Evolutionary conservation across 2,888 invertebrate species (phyloP).

Genomic region (Drosophila anomelani): DNA sequence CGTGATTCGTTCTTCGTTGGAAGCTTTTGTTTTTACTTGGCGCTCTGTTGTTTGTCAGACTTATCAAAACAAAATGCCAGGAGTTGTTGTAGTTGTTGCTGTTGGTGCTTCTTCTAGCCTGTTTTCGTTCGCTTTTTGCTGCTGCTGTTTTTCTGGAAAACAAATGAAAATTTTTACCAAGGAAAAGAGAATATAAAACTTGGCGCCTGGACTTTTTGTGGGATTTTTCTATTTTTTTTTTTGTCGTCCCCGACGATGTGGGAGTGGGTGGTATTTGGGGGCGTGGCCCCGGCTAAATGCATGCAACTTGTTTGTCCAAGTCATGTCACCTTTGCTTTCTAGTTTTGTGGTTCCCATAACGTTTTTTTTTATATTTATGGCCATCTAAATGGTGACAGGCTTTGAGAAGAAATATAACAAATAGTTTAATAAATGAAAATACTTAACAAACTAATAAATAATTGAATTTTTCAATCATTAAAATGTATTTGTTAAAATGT

Average conservation of each 20-base stretch:
- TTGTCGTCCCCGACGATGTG: neutral
- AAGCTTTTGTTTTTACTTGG: slow-evolving; percentile 51
- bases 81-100: slow-evolving; percentile 41
- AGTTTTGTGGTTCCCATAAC: slow-evolving; percentile 40
- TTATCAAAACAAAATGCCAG: slow-evolving; percentile 77
- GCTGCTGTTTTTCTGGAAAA: slow-evolving; percentile 62
- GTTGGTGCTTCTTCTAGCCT: slow-evolving; percentile 39
- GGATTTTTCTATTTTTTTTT: neutral
- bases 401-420: neutral
- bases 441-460: neutral
- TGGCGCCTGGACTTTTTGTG: slow-evolving; percentile 48
- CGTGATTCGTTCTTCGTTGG: slow-evolving; percentile 57
- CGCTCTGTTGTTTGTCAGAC: slow-evolving; percentile 70
- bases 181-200: slow-evolving; percentile 54
- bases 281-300: slow-evolving; percentile 29
- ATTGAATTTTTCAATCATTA: too few relatives aligned
- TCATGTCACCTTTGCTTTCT: slow-evolving; percentile 38
- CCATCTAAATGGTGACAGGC: neutral
- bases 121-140: slow-evolving; percentile 54
- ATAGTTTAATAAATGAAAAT: neutral
- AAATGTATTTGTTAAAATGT: neutral
- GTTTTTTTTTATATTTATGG: slow-evolving; percentile 12
- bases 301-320: slow-evolving; percentile 51
- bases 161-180: slow-evolving; percentile 64
- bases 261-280: slow-evolving; percentile 7